Conservation (phyloP, 2,797 vertebrate species). For the Schizopygopsis malacanthus region DNA sequence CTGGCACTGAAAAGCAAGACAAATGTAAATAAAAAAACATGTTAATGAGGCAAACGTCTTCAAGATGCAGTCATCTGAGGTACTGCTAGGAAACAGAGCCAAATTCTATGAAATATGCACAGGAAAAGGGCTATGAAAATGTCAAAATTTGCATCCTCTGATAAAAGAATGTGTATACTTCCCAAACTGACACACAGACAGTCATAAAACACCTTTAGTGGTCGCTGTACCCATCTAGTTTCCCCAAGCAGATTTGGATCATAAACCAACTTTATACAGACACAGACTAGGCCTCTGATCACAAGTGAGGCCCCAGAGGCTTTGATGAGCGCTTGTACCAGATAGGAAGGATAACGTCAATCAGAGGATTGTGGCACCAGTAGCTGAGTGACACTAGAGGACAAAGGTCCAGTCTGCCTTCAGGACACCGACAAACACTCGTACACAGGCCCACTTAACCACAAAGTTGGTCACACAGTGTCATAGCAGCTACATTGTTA, state of each 20-base stretch:
- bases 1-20: conserved; percentile 16
- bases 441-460: conserved; percentile 46
- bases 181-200: conserved; percentile 18
- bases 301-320: conserved; percentile 67
- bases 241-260: not conserved
- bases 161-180: conserved; percentile 48
- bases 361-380: conserved; percentile 73
- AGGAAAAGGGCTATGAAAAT: conserved; percentile 42
- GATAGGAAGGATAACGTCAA: conserved; percentile 55
- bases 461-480: conserved; percentile 51
- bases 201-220: not conserved
- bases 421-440: conserved; percentile 47
- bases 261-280: conserved; percentile 13
- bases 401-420: conserved; percentile 73
- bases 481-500: conserved; percentile 67
- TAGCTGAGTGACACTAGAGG: conserved; percentile 71
- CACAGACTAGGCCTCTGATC: conserved; percentile 51
- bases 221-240: conserved; percentile 13
- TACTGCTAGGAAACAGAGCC: conserved; percentile 3
- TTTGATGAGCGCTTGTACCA: conserved; percentile 43
- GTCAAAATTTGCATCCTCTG: conserved; percentile 49
- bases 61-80: not conserved
- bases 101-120: not conserved
- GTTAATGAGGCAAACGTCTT: conserved; percentile 11
- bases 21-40: not conserved